A percentile compares a stretch with the other conserved stretches of the same genome.
These are phyloP conservation scores for Pseudomyrmex dendroicus DNA, from an alignment of 1,140 invertebrate species.

Conservation along the genomic window DNA sequence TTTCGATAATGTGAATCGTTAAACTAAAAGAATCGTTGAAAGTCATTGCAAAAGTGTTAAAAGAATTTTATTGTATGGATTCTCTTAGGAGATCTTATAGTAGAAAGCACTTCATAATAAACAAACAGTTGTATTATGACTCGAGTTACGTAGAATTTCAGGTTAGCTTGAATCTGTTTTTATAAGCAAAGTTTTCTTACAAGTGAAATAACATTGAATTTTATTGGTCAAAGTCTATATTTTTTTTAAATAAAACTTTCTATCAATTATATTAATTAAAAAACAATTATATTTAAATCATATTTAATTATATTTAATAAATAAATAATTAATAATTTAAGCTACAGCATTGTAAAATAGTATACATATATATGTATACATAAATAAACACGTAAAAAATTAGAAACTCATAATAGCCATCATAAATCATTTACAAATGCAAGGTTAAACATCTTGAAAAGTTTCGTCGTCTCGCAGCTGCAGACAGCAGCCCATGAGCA, in stretches of 20 bases:
- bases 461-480: conserved; percentile 3
- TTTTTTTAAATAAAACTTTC: no score
- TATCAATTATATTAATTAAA: no score
- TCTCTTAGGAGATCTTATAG: conserved; percentile 1
- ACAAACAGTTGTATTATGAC: not conserved
- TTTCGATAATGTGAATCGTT: not conserved
- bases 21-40: not conserved
- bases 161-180: no score
- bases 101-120: conserved; percentile 18
- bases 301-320: no score
- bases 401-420: not conserved
- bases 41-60: not conserved
- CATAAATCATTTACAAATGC: conserved; percentile 35
- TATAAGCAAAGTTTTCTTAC: no score
- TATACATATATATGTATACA: not conserved
- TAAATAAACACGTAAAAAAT: not conserved
- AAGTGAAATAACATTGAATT: no score
- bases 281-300: no score
- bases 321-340: conserved; percentile 11
- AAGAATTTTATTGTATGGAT: conserved; percentile 7
- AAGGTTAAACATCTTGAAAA: conserved; percentile 29
- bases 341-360: not conserved
- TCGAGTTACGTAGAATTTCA: not conserved
- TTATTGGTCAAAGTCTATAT: no score
- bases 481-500: conserved; percentile 1